phyloP scores from a whole-genome alignment of 1,140 invertebrate genomes.

The Marisa cornuarietis region DNA sequence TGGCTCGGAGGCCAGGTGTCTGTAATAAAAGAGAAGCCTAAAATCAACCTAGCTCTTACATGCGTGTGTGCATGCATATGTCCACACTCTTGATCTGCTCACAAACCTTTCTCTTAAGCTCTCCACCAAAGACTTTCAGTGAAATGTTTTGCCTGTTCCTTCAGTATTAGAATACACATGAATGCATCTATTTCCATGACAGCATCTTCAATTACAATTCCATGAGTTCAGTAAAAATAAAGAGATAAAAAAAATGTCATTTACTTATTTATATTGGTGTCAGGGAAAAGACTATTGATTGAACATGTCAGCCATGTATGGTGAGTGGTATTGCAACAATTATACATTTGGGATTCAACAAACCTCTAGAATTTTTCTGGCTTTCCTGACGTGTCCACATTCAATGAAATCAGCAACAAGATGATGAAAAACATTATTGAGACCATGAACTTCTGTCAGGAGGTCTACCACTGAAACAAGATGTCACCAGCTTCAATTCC shows the following conservation, averaged over 20 bases:
- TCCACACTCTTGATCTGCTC: background rate
- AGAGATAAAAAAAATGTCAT: too few species aligned
- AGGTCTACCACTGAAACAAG: constrained; percentile 75
- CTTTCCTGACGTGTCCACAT: constrained; percentile 78
- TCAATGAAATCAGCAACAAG: constrained; percentile 83
- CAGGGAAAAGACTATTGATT: too few species aligned
- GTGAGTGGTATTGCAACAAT: too few species aligned
- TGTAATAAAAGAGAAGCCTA: constrained; percentile 13
- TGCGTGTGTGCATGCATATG: too few species aligned
- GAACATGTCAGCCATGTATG: too few species aligned
- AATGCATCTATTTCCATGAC: background rate
- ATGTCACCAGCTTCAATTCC: background rate
- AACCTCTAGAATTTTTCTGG: constrained; percentile 80
- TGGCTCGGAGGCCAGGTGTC: constrained; percentile 44
- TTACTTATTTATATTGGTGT: too few species aligned
- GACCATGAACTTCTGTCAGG: constrained; percentile 79
- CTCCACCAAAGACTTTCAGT: background rate
- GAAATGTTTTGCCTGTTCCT: background rate
- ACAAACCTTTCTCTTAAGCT: background rate
- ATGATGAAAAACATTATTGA: constrained; percentile 84
- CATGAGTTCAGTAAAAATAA: too few species aligned
- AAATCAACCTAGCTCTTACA: too few species aligned
- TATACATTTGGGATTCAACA: background rate
- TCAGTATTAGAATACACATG: constrained; percentile 1
- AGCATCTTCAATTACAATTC: too few species aligned